Evolutionary conservation across 30 jellyfish, hydroid and myxozoan genomes (phyloP).

Genomic region (Hydractinia echinata): DNA sequence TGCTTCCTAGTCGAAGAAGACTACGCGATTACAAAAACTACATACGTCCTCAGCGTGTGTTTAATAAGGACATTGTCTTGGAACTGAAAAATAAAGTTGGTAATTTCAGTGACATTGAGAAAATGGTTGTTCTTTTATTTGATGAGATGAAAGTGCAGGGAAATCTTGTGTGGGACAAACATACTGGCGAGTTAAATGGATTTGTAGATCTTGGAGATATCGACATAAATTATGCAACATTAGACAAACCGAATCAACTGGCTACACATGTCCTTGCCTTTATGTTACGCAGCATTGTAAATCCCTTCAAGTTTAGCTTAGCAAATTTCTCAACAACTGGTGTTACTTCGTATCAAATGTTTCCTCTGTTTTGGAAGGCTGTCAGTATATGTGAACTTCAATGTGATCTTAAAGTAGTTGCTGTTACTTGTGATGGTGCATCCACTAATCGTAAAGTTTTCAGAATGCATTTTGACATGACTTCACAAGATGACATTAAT

Average conservation of each 20-base stretch:
- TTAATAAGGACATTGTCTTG: constrained; percentile 22
- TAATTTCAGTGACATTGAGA: no score
- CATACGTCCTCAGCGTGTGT: constrained; percentile 2
- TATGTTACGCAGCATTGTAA: constrained; percentile 44
- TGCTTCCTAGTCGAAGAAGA: constrained; percentile 52
- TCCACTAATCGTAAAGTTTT: constrained; percentile 23
- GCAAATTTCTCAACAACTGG: constrained; percentile 70
- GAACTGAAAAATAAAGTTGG: constrained; percentile 30
- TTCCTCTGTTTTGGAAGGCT: constrained; percentile 59
- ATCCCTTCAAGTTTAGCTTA: constrained; percentile 41
- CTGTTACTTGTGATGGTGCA: constrained; percentile 68
- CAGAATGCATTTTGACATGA: constrained; percentile 41
- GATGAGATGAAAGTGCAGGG: no score
- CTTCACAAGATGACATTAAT: constrained; percentile 13
- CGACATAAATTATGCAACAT: constrained; percentile 38
- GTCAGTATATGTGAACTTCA: constrained; percentile 37
- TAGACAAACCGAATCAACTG: constrained; percentile 31
- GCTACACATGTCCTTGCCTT: constrained; percentile 68
- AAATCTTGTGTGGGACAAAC: no score
- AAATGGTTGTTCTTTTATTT: no score
- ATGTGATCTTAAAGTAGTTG: constrained; percentile 52
- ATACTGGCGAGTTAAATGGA: constrained; percentile 14
- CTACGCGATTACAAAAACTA: constrained; percentile 43
- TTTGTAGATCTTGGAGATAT: constrained; percentile 62
- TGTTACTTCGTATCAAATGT: constrained; percentile 50